Evolutionary conservation across 2,113 vertebrate species (phyloP).

Genomic region (Sprattus sprattus): DNA sequence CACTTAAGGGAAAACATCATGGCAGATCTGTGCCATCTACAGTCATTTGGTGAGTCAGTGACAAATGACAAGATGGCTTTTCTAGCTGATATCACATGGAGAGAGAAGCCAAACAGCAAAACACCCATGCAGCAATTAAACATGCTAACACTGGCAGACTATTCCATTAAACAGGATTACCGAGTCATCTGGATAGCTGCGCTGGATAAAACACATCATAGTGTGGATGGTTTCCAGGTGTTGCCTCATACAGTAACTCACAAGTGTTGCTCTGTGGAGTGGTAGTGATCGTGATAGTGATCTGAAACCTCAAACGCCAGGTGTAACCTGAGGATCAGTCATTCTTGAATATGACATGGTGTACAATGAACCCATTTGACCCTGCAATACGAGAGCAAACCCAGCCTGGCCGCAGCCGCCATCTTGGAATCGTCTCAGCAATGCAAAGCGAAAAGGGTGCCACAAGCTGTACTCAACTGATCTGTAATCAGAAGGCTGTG

Average conservation of each 20-base stretch:
- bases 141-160: not conserved
- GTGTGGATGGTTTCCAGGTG: not conserved
- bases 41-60: not conserved
- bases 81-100: not conserved
- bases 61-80: not conserved
- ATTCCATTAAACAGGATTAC: not conserved
- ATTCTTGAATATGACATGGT: not conserved
- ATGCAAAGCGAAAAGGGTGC: not conserved
- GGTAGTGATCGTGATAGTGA: not conserved
- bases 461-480: not conserved
- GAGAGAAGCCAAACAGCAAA: not conserved
- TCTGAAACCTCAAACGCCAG: not conserved
- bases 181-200: not conserved
- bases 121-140: not conserved
- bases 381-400: not conserved
- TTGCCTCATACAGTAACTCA: not conserved
- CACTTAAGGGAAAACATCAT: not conserved
- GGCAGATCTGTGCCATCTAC: constrained; percentile 15
- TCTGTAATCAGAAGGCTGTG: not conserved
- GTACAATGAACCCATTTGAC: not conserved
- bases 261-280: not conserved
- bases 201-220: not conserved
- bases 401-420: not conserved
- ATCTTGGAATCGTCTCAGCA: not conserved
- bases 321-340: not conserved